Evolutionary conservation across 2,113 vertebrate genomes (phyloP).

Genomic region (Eudyptes chrysolophus): DNA sequence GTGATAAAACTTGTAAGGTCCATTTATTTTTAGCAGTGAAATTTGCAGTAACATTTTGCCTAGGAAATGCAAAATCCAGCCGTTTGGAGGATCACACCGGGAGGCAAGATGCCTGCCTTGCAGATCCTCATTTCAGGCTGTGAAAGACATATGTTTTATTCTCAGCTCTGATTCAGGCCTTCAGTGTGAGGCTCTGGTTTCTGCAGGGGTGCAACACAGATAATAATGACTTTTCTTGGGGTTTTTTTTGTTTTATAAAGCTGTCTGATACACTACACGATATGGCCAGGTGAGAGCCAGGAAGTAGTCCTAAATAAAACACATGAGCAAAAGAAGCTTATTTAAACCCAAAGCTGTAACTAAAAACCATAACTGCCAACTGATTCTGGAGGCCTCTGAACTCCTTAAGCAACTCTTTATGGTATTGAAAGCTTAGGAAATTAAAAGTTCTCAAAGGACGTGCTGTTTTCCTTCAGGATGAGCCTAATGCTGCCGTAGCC

Average conservation of each 20-base stretch:
- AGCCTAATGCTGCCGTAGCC: background rate
- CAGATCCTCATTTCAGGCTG: background rate
- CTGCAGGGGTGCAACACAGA: background rate
- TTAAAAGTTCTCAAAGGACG: background rate
- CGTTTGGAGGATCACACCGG: background rate
- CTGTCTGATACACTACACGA: background rate
- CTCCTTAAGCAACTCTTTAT: background rate
- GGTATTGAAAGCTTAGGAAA: background rate
- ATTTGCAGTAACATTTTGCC: background rate
- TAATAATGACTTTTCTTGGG: background rate
- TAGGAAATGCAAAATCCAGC: background rate
- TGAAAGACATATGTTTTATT: background rate
- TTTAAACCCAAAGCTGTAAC: background rate
- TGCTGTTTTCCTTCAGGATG: background rate
- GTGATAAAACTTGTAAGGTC: background rate
- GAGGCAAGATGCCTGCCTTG: background rate
- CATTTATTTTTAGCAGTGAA: background rate
- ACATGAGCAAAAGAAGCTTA: background rate
- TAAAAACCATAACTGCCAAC: background rate
- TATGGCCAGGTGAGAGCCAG: background rate
- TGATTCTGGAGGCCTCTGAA: background rate
- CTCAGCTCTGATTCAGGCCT: background rate
- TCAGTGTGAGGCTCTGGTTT: background rate
- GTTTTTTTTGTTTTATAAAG: background rate
- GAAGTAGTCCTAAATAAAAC: background rate